Evolutionary conservation across 1,140 invertebrate genomes (phyloP), one percentile per base, ranked within the genome.

Genomic region (Ericerus pela): DNA sequence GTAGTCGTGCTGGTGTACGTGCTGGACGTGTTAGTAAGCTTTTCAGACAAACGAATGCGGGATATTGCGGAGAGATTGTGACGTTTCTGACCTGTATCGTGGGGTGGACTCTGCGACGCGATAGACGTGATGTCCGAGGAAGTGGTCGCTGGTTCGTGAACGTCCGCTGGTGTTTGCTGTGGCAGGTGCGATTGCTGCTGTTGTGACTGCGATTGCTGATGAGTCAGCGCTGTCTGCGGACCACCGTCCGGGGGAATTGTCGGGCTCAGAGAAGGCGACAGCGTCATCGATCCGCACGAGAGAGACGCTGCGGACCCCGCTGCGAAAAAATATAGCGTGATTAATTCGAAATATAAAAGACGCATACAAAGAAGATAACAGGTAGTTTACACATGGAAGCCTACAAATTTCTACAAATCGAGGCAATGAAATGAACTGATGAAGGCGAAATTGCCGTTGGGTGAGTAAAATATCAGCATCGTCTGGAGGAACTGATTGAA

Each of bases 221-320:
- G 28, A 55, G 38, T 22, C 55, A 52, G 41, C 55, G 16, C 53
- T 36, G 28, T 36, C 53, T 3, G 53, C 29, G 29, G 53, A 54
- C 56, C 59, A 57, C 61, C 41, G 41, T 47, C 41, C 41, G 41
- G 60, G 57, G 56, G 61, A 63, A 52, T 61, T 59, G 55, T 65
- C 64, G 59, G 64, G 63, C 61, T 65, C 64, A 55, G 64, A 65
- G 62, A 65, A 65, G 55, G 62, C 64, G 51, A 62, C 62, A 56
- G 62, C 59, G 56, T 59, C 58, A 56, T 59, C 54, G 41, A 76
- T 60, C 75, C 76, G 74, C 73, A 78, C 65, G 76, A 78, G 64
- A 76, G 73, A 70, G 75, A 77, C 63, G 67, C 62, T 64, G 29
- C 53, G 29, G 53, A 33, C 2, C 53, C 53, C 29, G 54, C 54